Evolutionary conservation across 2,113 vertebrate genomes (phyloP).

Genomic region (Catagonus wagneri): DNA sequence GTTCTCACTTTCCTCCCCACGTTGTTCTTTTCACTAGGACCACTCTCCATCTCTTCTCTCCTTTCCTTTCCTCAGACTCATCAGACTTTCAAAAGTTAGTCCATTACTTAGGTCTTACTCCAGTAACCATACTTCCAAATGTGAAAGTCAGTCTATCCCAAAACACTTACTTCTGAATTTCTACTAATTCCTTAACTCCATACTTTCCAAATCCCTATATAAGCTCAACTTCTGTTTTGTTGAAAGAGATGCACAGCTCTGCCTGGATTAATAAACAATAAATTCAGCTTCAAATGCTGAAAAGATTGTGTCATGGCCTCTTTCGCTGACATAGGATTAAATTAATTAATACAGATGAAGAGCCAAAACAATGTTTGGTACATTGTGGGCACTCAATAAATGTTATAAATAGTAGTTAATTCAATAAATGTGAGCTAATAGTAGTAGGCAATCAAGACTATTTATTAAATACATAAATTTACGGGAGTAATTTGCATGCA

Average conservation of each 20-base stretch:
- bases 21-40: neutral
- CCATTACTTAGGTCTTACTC: neutral
- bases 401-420: neutral
- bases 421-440: neutral
- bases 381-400: neutral
- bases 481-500: neutral
- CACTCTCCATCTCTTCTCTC: neutral
- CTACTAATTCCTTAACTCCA: neutral
- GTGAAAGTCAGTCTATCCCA: neutral
- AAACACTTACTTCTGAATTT: neutral
- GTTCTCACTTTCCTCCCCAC: neutral
- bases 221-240: neutral
- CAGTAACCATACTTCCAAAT: neutral
- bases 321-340: neutral
- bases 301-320: neutral
- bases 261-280: neutral
- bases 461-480: neutral
- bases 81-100: neutral
- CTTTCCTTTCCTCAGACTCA: neutral
- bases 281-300: neutral
- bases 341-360: neutral
- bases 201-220: neutral
- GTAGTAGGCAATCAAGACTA: neutral
- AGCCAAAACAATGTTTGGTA: neutral
- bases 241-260: neutral